Conservation (phyloP, 2,888 invertebrate genomes). For the Ophion slaviceki region DNA sequence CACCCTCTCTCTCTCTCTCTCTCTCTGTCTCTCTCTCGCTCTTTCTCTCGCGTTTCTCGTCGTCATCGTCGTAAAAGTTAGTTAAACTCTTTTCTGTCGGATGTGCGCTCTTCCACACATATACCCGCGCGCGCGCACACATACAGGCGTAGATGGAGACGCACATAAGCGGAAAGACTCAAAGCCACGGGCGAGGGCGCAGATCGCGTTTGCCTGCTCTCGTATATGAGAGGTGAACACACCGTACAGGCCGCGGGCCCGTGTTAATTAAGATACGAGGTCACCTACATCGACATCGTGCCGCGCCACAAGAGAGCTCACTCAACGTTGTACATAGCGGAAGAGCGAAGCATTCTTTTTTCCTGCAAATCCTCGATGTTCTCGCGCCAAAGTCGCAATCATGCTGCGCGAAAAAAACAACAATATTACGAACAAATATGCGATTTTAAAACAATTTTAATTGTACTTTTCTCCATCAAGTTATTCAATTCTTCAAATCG, state of each 20-base stretch:
- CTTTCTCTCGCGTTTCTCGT: constrained; percentile 34
- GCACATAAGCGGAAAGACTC: not conserved
- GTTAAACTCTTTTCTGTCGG: constrained; percentile 72
- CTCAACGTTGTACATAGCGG: constrained; percentile 36
- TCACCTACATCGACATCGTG: constrained; percentile 78
- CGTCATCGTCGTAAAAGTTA: constrained; percentile 75
- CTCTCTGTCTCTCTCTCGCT: too few species aligned
- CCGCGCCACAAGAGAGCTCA: constrained; percentile 30
- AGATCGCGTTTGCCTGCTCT: constrained; percentile 44
- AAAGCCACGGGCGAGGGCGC: constrained; percentile 48
- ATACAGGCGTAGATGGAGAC: not conserved
- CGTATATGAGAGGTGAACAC: constrained; percentile 45
- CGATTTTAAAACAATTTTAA: not conserved
- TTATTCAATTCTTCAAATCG: too few species aligned
- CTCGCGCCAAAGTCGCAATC: constrained; percentile 12
- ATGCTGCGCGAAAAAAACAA: not conserved
- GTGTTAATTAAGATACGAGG: constrained; percentile 80
- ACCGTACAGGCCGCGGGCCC: constrained; percentile 65
- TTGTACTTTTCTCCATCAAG: not conserved
- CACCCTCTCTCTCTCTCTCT: too few species aligned
- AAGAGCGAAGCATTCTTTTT: constrained; percentile 30
- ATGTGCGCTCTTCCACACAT: not conserved
- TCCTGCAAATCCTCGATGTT: constrained; percentile 3
- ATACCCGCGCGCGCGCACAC: not conserved
- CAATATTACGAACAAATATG: not conserved